Evolutionary conservation across 2,797 vertebrate genomes (phyloP).

Genomic region (Macroramphosus scolopax): DNA sequence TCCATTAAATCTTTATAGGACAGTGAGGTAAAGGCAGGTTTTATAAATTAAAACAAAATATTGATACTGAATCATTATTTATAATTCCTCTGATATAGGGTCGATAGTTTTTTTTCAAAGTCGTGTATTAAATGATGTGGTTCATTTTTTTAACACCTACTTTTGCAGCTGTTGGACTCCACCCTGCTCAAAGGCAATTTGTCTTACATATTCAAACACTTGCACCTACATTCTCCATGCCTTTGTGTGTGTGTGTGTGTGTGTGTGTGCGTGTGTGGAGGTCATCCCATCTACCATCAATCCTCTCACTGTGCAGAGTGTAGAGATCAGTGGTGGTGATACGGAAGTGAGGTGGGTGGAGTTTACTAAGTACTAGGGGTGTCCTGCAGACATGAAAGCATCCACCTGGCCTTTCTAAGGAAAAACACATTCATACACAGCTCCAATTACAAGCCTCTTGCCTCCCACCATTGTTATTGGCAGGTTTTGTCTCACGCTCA

Average conservation of each 20-base stretch:
- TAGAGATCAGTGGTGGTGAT: constrained; percentile 14
- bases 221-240: neutral
- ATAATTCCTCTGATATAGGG: too few species aligned
- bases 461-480: too few species aligned
- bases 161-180: constrained; percentile 23
- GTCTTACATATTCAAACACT: too few species aligned
- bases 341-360: constrained; percentile 10
- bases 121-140: too few species aligned
- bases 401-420: constrained; percentile 60
- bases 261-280: constrained; percentile 4
- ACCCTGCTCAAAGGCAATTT: too few species aligned
- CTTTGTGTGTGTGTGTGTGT: constrained; percentile 1
- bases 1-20: too few species aligned
- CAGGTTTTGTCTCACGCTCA: constrained; percentile 12
- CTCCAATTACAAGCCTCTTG: constrained; percentile 47
- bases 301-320: constrained; percentile 32
- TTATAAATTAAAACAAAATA: too few species aligned
- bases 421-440: constrained; percentile 44
- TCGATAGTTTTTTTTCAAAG: too few species aligned
- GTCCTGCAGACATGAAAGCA: constrained; percentile 14
- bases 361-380: constrained; percentile 19
- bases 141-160: too few species aligned
- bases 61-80: too few species aligned
- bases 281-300: too few species aligned
- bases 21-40: too few species aligned